A percentile compares a stretch with the other conserved stretches of the same genome.
phyloP scores from a whole-genome alignment of 2,888 invertebrate genomes.

The Pinctada fucata region DNA sequence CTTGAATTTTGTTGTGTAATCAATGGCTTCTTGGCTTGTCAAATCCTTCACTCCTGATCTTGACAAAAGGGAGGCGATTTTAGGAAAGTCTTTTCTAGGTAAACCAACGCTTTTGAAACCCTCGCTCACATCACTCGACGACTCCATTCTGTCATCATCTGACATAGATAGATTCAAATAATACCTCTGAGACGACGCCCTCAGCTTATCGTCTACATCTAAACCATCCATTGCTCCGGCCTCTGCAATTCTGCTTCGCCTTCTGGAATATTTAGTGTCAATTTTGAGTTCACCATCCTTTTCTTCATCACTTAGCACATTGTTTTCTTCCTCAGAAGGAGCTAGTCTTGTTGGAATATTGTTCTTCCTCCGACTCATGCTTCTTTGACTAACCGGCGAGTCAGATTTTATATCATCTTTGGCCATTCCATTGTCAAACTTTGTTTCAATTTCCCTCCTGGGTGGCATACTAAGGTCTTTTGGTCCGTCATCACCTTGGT shows the following conservation, averaged over 20 bases:
- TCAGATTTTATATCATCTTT: constrained; percentile 41
- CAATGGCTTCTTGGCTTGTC: constrained; percentile 32
- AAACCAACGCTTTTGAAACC: constrained; percentile 16
- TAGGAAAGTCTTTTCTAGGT: constrained; percentile 52
- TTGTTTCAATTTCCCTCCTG: constrained; percentile 37
- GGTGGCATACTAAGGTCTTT: constrained; percentile 56
- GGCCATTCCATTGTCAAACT: constrained; percentile 41
- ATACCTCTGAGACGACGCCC: constrained; percentile 15
- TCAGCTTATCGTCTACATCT: constrained; percentile 3
- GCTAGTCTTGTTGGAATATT: constrained; percentile 71
- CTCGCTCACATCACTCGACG: constrained; percentile 4
- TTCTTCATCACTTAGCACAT: constrained; percentile 64
- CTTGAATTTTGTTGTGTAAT: constrained; percentile 32
- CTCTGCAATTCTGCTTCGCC: constrained; percentile 23
- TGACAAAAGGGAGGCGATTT: constrained; percentile 57
- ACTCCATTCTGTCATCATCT: constrained; percentile 23
- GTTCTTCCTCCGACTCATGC: constrained; percentile 69
- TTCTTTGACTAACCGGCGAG: constrained; percentile 50
- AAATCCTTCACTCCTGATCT: constrained; percentile 26
- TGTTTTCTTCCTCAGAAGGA: constrained; percentile 59
- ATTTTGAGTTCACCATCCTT: constrained; percentile 46
- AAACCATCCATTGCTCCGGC: constrained; percentile 11
- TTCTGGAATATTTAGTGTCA: constrained; percentile 10
- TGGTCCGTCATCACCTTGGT: constrained; percentile 57
- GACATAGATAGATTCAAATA: constrained; percentile 27